A percentile compares a stretch with the other conserved stretches of the same genome.
phyloP scores from a whole-genome alignment of 2,797 vertebrate genomes.

The Spinus olivaceus region DNA sequence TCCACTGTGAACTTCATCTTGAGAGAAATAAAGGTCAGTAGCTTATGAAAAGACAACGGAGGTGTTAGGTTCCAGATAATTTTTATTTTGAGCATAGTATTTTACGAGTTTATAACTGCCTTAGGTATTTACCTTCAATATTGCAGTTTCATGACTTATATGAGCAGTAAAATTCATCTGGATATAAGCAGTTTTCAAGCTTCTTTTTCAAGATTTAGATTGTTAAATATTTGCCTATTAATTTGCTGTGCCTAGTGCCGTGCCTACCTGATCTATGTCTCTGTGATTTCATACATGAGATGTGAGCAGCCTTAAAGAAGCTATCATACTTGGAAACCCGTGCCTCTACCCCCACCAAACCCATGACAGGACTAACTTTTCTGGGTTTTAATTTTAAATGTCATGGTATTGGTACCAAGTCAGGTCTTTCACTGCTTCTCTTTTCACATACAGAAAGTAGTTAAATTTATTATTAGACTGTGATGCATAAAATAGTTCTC shows the following conservation, averaged over 20 bases:
- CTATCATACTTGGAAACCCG: not conserved
- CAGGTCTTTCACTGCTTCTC: not conserved
- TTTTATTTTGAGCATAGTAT: not conserved
- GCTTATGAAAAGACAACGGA: not conserved
- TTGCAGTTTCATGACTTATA: not conserved
- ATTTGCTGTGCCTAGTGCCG: not conserved
- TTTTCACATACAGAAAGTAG: not conserved
- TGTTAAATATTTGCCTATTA: not conserved
- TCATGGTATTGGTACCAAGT: not conserved
- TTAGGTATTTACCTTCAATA: not conserved
- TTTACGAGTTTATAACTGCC: not conserved
- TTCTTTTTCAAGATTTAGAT: not conserved
- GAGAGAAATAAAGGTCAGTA: not conserved
- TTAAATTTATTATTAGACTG: not conserved
- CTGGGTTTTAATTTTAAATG: not conserved
- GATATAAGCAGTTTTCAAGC: not conserved
- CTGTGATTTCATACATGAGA: not conserved
- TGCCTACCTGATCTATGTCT: not conserved
- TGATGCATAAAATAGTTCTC: not conserved
- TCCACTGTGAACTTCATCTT: not conserved
- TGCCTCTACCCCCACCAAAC: not conserved
- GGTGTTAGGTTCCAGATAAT: not conserved
- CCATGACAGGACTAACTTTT: not conserved
- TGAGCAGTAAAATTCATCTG: not conserved
- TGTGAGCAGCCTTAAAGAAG: not conserved